phyloP scores from a whole-genome alignment of 2,888 invertebrate genomes.

The Spialia ferax region DNA sequence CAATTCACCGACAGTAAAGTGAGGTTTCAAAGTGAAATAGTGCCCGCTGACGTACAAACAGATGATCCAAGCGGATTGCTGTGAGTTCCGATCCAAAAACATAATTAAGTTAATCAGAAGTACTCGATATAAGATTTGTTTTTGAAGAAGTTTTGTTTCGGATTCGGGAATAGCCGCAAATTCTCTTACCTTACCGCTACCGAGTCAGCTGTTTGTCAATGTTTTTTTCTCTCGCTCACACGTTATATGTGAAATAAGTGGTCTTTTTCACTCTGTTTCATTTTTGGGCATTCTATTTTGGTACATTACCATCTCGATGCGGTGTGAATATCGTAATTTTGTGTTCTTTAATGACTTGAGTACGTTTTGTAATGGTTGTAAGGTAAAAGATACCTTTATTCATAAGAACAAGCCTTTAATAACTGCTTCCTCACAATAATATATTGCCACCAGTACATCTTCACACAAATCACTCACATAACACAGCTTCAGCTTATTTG shows the following conservation, averaged over 20 bases:
- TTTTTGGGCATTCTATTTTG: slow-evolving; percentile 86
- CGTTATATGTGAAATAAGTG: slow-evolving; percentile 59
- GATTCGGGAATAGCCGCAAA: slow-evolving; percentile 42
- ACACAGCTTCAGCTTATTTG: slow-evolving; percentile 25
- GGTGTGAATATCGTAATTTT: slow-evolving; percentile 78
- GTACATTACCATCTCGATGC: slow-evolving; percentile 84
- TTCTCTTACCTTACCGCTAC: slow-evolving; percentile 10
- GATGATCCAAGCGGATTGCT: slow-evolving; percentile 47
- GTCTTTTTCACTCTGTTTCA: slow-evolving; percentile 73
- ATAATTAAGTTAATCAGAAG: too few relatives aligned
- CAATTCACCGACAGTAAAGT: slow-evolving; percentile 49
- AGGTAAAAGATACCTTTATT: slow-evolving; percentile 61
- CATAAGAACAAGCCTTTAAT: slow-evolving; percentile 27
- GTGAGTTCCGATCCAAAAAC: slow-evolving; percentile 26
- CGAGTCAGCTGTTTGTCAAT: slow-evolving; percentile 84
- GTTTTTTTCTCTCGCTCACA: slow-evolving; percentile 66
- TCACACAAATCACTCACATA: slow-evolving; percentile 20
- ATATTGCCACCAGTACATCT: slow-evolving; percentile 11
- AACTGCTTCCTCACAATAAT: slow-evolving; percentile 18
- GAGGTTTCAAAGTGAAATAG: slow-evolving; percentile 56
- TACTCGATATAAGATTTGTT: too few relatives aligned
- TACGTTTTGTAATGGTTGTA: slow-evolving; percentile 60
- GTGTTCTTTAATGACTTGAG: slow-evolving; percentile 67
- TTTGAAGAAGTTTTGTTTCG: slow-evolving; percentile 24
- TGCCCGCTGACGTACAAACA: slow-evolving; percentile 50